These are phyloP conservation scores for Tenebrosternarchus preto DNA, from an alignment of 2,113 vertebrate species.

Conservation along the genomic window DNA sequence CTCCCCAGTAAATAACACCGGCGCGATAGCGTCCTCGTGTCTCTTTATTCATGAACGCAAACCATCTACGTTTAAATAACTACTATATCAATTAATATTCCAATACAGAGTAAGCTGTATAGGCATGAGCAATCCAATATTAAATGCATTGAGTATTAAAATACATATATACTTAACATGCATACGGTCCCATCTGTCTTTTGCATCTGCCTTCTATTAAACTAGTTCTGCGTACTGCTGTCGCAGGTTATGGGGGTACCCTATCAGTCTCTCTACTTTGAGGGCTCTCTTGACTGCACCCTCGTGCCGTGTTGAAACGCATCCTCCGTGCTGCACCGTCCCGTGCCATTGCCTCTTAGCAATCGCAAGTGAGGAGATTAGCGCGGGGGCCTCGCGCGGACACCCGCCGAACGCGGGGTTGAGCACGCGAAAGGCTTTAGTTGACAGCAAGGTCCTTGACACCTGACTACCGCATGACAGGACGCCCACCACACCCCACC, in stretches of 20 bases:
- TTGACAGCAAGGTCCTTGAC: constrained; percentile 46
- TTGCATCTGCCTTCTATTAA: neutral
- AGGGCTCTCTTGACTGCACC: neutral
- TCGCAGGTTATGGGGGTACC: neutral
- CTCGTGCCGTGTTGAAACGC: constrained; percentile 4
- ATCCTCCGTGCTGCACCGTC: constrained; percentile 17
- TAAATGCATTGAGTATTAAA: neutral
- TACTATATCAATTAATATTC: neutral
- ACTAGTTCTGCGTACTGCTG: neutral
- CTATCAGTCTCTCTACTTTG: neutral
- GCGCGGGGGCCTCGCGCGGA: constrained; percentile 23
- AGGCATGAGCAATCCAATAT: neutral
- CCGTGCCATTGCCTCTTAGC: constrained; percentile 23
- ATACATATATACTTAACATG: too few relatives aligned
- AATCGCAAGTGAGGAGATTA: constrained; percentile 21
- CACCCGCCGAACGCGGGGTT: constrained; percentile 18
- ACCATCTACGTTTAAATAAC: neutral
- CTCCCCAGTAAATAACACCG: constrained; percentile 11
- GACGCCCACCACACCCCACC: neutral
- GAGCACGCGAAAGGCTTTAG: constrained; percentile 45
- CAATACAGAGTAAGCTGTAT: neutral
- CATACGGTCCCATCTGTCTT: neutral
- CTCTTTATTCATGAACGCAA: neutral
- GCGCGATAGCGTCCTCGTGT: neutral
- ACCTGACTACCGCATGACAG: constrained; percentile 53